Base-by-base conservation (phyloP, 2,888 invertebrate species). In the Seira sanloemensis region DNA sequence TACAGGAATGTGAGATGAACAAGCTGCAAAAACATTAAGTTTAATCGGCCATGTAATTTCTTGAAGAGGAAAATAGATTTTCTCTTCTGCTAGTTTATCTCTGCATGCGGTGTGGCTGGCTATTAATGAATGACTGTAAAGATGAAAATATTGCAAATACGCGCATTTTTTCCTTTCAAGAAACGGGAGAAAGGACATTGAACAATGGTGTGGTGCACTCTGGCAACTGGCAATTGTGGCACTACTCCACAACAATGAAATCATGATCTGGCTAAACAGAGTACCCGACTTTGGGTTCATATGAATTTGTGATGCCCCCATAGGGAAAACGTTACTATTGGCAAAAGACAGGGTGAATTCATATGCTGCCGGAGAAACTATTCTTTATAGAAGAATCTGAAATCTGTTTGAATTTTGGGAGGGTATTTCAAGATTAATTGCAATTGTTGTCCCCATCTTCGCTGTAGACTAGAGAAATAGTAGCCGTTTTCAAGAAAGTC, bases 371-470 rank as follows among this genome's bases (percentile, higher is more conserved):
- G 58, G 58, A 18, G 58, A 66, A 58, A 58, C 54, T 66, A 23
- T n/a, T 75, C 75, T 75, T 66, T 12, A 76, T 71, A n/a, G n/a
- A n/a, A n/a, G n/a, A n/a, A n/a, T 37, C 19, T 71, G n/a, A n/a
- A n/a, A n/a, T 37, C 1, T 74, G 83, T 78, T 69, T 78, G 73
- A 37, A 69, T 83, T 72, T 84, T 77, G 74, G 84, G 84, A 78
- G 78, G 84, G 84, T 68, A 7, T 58, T 78, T 78, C 74, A 78
- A 84, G 84, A 84, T 84, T 84, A 84, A 84, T 84, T 84, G 73
- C 83, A 67, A 69, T 78, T 84, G 78, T 84, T 75, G 78, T 83
- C 74, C 73, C 62, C 78, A 50, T 79, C 74, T 46, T 21, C 25
- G 24, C 37, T 67, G 12, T 9, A 58, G 24, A 54, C 46, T 12